Evolutionary conservation across 2,113 vertebrate species (phyloP).

Genomic region (Bolborhynchus lineola): DNA sequence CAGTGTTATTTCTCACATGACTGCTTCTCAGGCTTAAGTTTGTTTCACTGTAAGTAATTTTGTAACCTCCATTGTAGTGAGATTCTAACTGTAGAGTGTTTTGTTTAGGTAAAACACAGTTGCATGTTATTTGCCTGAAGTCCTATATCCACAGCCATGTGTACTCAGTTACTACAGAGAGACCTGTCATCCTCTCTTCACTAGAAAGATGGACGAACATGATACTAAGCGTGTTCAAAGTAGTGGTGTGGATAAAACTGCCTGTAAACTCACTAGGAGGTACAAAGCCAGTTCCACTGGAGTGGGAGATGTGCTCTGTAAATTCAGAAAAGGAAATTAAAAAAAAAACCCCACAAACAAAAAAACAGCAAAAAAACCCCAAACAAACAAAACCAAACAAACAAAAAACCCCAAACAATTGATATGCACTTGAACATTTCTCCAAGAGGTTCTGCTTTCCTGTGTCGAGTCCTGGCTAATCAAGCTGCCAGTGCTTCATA

Average conservation of each 20-base stretch:
- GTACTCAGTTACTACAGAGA: not conserved
- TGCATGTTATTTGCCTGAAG: not conserved
- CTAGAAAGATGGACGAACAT: not conserved
- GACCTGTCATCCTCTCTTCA: not conserved
- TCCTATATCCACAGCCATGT: not conserved
- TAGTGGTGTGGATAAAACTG: not conserved
- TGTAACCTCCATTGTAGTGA: not conserved
- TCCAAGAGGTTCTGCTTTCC: not conserved
- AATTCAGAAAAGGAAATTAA: not conserved
- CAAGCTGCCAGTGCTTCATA: not conserved
- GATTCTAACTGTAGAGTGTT: not conserved
- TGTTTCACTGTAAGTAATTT: not conserved
- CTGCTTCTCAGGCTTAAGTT: not conserved
- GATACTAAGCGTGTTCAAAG: not conserved
- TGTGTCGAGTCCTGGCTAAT: not conserved
- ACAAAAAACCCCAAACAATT: not conserved
- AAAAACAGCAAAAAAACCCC: no score
- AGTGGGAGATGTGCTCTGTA: not conserved
- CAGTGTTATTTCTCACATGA: not conserved
- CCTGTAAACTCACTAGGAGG: not conserved
- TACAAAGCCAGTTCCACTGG: not conserved
- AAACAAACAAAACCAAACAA: no score
- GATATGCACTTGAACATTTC: not conserved
- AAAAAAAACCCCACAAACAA: not conserved
- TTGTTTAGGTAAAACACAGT: not conserved